Evolutionary conservation across 1,140 invertebrate genomes (phyloP), one percentile per base, ranked within the genome.

Genomic region (Rhagoletis zephyria): DNA sequence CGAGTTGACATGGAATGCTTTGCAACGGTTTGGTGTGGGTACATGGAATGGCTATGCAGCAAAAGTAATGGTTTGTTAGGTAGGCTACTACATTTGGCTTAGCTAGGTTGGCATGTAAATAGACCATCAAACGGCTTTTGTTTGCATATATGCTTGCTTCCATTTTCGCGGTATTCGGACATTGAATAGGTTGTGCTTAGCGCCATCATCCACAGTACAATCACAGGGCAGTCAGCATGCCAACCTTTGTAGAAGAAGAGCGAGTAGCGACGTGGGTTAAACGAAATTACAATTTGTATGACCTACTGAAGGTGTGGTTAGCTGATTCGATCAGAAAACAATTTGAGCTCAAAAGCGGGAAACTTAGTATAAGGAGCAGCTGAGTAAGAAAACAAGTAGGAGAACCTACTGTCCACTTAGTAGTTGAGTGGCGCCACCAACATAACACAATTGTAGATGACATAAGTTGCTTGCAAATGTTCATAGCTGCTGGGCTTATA

Each of bases 1-100:
- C 56, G 74, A 81, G 74, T 81, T 81, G 51, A 81, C n/a, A 56
- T n/a, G 74, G 3, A 9, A 81, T 81, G 74, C 16, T 51, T 81
- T 10, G 3, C 10, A 56, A 10, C 48, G 74, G 48, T 19, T 56
- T 3, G 40, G 74, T 56, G 56, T 56, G 74, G 74, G 9, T n/a
- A 51, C 40, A 16, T 67, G 12, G 64, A 19, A 77, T 77, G 70
- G 70, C 12, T 64, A 42, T 7, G 42, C 45, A 74, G 16, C 9
- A 45, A 45, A 77, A 56, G 48, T 56, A 56, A 81, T 81, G 45
- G 48, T 42, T 10, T 19, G 74, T 81, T 81, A 59, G 45, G 45
- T 48, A n/a, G 6, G 74, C 48, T 48, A 16, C 30, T 30, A 30
- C 30, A 30, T 42, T 56, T 51, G 74, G 48, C 48, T 81, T 19